Evolutionary conservation across 2,888 invertebrate species (phyloP).

Genomic region (Cosmia trapezina): DNA sequence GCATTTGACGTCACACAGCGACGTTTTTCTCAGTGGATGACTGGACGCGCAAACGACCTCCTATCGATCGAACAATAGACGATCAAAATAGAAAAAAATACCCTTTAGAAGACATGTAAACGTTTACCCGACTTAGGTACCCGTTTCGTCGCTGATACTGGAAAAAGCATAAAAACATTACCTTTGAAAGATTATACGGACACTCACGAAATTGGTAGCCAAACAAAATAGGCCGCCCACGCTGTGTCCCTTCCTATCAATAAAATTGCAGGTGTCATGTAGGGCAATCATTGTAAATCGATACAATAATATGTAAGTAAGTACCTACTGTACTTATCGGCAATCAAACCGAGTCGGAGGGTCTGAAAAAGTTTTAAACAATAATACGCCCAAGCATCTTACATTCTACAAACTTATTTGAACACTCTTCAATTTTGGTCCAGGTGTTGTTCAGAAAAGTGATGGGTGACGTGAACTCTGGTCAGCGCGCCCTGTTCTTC

Average conservation of each 20-base stretch:
- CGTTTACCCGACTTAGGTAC: neutral
- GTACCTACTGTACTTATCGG: neutral
- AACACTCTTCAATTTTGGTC: neutral
- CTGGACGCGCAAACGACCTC: conserved; percentile 6
- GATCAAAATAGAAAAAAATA: conserved; percentile 11
- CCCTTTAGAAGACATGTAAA: conserved; percentile 1
- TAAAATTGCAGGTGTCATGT: conserved; percentile 7
- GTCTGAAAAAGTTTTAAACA: neutral
- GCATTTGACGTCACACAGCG: conserved; percentile 30
- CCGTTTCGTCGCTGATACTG: neutral
- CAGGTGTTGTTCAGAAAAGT: conserved; percentile 98
- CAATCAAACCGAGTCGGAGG: neutral
- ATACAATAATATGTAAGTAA: neutral
- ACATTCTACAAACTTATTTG: neutral
- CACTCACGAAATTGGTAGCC: conserved; percentile 25
- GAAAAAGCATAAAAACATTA: neutral
- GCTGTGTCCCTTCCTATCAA: neutral
- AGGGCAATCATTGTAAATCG: conserved; percentile 24
- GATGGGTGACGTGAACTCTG: conserved; percentile 97
- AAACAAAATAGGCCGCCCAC: conserved; percentile 2
- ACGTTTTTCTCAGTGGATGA: conserved; percentile 19
- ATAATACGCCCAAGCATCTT: neutral
- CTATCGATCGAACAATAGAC: conserved; percentile 6
- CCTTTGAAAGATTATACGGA: neutral
- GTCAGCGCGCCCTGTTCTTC: conserved; percentile 98